These are phyloP conservation scores for Ennomos quercinarius DNA, from an alignment of 2,888 invertebrate species.

Conservation along the genomic window DNA sequence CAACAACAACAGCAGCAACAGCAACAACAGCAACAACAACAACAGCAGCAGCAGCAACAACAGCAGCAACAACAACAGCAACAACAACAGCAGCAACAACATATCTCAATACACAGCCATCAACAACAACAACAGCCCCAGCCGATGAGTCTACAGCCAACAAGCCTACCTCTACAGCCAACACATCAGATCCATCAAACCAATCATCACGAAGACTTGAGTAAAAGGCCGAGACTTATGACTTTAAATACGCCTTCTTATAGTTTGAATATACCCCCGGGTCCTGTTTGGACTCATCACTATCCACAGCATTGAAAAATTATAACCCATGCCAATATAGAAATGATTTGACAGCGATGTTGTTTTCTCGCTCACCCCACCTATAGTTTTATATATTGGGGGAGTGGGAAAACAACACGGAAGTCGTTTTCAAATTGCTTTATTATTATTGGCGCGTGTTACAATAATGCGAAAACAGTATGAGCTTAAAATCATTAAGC, in stretches of 20 bases:
- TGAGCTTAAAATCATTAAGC: no score
- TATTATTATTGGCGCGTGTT: no score
- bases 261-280: conserved; percentile 62
- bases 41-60: conserved; percentile 6
- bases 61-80: conserved; percentile 33
- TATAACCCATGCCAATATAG: no score
- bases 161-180: conserved; percentile 23
- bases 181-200: conserved; percentile 36
- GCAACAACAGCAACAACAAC: conserved; percentile 23
- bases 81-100: conserved; percentile 32
- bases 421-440: no score
- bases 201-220: conserved; percentile 62
- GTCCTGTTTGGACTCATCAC: conserved; percentile 73
- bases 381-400: no score
- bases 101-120: conserved; percentile 27
- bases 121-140: conserved; percentile 29
- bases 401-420: no score
- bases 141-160: conserved; percentile 34
- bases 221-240: conserved; percentile 66
- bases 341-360: no score
- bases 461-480: no score
- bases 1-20: conserved; percentile 9
- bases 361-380: no score
- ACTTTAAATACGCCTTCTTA: conserved; percentile 65
- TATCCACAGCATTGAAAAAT: conserved; percentile 66